Percentiles rank a stretch among this genome's conserved stretches.
phyloP scores from a whole-genome alignment of 2,113 vertebrate genomes.

The Grammomys dolichurus region DNA sequence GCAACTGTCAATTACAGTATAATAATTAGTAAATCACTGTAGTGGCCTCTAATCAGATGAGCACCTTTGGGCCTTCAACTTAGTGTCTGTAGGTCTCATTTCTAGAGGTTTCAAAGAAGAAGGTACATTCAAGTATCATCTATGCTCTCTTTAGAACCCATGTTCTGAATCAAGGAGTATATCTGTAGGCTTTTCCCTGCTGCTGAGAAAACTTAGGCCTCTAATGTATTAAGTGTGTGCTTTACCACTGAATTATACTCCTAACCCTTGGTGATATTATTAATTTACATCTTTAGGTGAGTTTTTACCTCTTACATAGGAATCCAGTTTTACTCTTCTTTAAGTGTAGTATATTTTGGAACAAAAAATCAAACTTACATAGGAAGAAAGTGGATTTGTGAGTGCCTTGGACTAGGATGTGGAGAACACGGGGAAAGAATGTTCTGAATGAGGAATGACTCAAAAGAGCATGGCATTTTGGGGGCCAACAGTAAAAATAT shows the following conservation, averaged over 20 bases:
- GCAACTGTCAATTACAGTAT: conserved; percentile 47
- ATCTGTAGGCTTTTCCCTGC: neutral
- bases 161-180: conserved; percentile 1
- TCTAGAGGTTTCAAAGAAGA: neutral
- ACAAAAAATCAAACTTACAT: conserved; percentile 14
- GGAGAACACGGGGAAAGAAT: neutral
- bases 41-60: conserved; percentile 36
- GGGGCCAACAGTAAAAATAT: neutral
- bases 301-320: conserved; percentile 4
- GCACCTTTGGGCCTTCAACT: neutral
- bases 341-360: conserved; percentile 2
- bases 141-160: conserved; percentile 20
- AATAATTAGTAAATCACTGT: neutral
- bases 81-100: conserved; percentile 30
- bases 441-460: neutral
- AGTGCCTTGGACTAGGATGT: neutral
- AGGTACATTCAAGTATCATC: conserved; percentile 54
- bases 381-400: conserved; percentile 15
- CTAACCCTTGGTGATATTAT: neutral
- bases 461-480: neutral
- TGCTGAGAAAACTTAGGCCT: neutral
- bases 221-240: neutral
- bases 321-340: neutral
- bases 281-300: conserved; percentile 2
- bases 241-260: neutral